Evolutionary conservation across 2,113 vertebrate species (phyloP), one percentile per base, ranked within the genome.

Genomic region (Chloebia gouldiae): DNA sequence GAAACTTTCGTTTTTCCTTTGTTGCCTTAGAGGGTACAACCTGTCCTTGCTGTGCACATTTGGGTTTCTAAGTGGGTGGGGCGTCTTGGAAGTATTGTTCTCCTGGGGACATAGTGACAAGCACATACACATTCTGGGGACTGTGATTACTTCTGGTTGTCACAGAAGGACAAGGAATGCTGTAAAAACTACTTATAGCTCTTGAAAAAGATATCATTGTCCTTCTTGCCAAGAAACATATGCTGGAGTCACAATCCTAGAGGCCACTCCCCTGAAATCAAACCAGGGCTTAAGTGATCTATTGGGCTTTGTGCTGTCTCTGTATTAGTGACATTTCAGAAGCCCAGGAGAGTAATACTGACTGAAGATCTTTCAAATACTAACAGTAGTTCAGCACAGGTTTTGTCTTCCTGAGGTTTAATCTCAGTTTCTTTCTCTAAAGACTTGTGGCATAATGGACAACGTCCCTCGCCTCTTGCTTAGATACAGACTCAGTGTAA

Each of bases 1-100:
- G 87, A 94, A 93, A 85, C 63, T n/a, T 24, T 64, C 40, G 8
- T 19, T 92, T 85, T 95, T 73, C 45, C 63, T 88, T 88, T 63
- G 77, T 28, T 91, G 45, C 31, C 35, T 87, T 64, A 18, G 31
- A 93, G 31, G 25, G 89, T 84, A 78, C 77, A 87, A 68, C 69
- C 50, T 44, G 59, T 94, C 42, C 89, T 78, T 49, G 51, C 39
- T 33, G 18, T 4, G 4, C 21, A 76, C 30, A 86, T 56, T 81
- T 49, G 51, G 12, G 68, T 89, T 71, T 53, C 17, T 19, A 77
- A 54, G 19, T 77, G 90, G 93, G 84, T 92, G 93, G 63, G 54
- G 90, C 18, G 7, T 23, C 50, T 69, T 33, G 42, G 31, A 78
- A 72, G 59, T 28, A 89, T 77, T 95, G 84, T 65, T 95, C 63